phyloP scores from a whole-genome alignment of 2,888 invertebrate genomes.

The Agelastica alni region DNA sequence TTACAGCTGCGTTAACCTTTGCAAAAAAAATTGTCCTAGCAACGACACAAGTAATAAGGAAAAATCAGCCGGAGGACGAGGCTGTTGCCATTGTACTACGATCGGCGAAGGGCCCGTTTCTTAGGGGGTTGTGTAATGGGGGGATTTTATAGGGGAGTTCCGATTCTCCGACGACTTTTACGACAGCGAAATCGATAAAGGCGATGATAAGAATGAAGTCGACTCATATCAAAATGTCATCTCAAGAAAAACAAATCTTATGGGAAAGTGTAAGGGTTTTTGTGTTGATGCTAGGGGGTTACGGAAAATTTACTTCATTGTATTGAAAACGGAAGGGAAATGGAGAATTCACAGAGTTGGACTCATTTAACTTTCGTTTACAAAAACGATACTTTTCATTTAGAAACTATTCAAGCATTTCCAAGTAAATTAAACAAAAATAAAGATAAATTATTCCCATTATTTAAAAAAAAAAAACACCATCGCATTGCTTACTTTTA shows the following conservation, averaged over 20 bases:
- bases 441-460: too few relatives aligned
- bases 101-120: not conserved
- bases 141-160: constrained; percentile 13
- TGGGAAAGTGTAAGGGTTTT: constrained; percentile 48
- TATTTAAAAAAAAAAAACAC: too few relatives aligned
- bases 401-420: too few relatives aligned
- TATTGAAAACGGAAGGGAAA: constrained; percentile 28
- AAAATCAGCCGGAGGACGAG: too few relatives aligned
- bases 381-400: constrained; percentile 7
- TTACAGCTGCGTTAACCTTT: too few relatives aligned
- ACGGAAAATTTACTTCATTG: constrained; percentile 33
- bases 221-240: constrained; percentile 55
- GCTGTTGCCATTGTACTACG: too few relatives aligned
- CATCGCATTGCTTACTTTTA: too few relatives aligned
- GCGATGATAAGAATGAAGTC: constrained; percentile 35
- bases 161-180: constrained; percentile 18
- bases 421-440: too few relatives aligned
- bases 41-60: too few relatives aligned
- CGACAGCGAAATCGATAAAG: constrained; percentile 18
- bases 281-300: constrained; percentile 31
- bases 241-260: constrained; percentile 54
- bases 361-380: not conserved
- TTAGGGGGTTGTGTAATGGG: not conserved
- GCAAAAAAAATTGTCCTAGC: too few relatives aligned
- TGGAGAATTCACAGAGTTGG: constrained; percentile 10